phyloP scores from a whole-genome alignment of 2,797 vertebrate genomes.

The Cossypha heuglini region DNA sequence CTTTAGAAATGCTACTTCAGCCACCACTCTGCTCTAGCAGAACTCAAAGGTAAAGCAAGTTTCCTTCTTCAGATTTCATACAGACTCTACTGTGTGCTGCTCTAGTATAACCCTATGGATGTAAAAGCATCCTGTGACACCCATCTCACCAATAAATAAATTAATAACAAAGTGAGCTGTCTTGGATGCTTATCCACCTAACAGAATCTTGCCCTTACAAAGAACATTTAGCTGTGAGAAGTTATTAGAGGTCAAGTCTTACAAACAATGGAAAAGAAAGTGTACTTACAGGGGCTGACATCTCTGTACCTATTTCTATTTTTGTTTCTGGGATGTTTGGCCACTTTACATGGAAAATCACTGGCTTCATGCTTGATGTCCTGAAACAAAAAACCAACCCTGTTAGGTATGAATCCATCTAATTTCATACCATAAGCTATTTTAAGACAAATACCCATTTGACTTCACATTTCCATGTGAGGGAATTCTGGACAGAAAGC shows the following conservation, averaged over 20 bases:
- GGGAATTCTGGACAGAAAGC: not conserved
- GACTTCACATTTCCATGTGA: not conserved
- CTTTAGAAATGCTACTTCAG: not conserved
- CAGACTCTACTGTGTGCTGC: not conserved
- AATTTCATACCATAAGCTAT: not conserved
- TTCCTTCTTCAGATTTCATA: not conserved
- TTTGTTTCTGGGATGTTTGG: constrained; percentile 95
- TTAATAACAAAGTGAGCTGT: not conserved
- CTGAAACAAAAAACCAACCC: constrained; percentile 68
- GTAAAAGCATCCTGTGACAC: not conserved
- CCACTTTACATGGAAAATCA: constrained; percentile 94
- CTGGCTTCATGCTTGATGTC: constrained; percentile 94
- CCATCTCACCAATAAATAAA: not conserved
- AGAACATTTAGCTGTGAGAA: not conserved
- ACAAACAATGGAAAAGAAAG: not conserved
- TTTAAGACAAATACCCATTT: constrained; percentile 3
- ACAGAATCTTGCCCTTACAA: not conserved
- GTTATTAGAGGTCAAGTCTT: not conserved
- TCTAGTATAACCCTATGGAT: not conserved
- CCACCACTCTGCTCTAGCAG: not conserved
- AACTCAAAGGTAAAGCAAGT: not conserved
- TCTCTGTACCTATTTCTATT: constrained; percentile 97
- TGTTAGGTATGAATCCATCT: not conserved
- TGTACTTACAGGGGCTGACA: constrained; percentile 95
- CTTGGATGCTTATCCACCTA: not conserved